These are phyloP conservation scores for Scaptomyza hsui DNA, from an alignment of 1,140 invertebrate species.

Conservation along the genomic window DNA sequence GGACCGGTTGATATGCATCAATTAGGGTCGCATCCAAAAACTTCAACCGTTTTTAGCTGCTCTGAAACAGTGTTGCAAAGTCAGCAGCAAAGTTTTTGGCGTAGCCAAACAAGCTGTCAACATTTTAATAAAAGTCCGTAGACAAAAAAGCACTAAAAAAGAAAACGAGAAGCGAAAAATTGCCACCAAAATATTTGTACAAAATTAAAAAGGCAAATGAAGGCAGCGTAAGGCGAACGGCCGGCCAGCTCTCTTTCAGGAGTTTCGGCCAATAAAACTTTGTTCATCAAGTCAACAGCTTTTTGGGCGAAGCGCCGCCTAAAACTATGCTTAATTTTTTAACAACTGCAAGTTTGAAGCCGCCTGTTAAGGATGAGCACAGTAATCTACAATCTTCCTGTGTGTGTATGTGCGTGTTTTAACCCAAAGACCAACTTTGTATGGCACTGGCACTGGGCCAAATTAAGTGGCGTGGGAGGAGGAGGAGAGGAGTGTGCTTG, in stretches of 20 bases:
- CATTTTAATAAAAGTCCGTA: conserved; percentile 58
- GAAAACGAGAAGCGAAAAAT: conserved; percentile 37
- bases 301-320: conserved; percentile 57
- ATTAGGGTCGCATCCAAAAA: background rate
- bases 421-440: conserved; percentile 79
- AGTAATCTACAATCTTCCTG: background rate
- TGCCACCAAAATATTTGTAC: conserved; percentile 61
- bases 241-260: background rate
- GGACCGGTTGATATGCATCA: background rate
- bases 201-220: conserved; percentile 69
- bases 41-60: background rate
- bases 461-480: conserved; percentile 4
- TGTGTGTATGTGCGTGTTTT: conserved; percentile 2
- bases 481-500: conserved; percentile 32
- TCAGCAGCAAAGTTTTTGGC: conserved; percentile 23
- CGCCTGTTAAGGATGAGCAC: conserved; percentile 11
- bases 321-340: conserved; percentile 76
- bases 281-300: conserved; percentile 73
- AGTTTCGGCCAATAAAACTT: conserved; percentile 66
- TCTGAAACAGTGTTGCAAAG: conserved; percentile 4
- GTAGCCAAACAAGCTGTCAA: conserved; percentile 68
- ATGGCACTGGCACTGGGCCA: conserved; percentile 61
- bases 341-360: conserved; percentile 55
- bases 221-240: conserved; percentile 3
- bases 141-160: conserved; percentile 14